These are phyloP conservation scores for Blastobasis lacticolella DNA, from an alignment of 2,888 invertebrate genomes.

Conservation along the genomic window DNA sequence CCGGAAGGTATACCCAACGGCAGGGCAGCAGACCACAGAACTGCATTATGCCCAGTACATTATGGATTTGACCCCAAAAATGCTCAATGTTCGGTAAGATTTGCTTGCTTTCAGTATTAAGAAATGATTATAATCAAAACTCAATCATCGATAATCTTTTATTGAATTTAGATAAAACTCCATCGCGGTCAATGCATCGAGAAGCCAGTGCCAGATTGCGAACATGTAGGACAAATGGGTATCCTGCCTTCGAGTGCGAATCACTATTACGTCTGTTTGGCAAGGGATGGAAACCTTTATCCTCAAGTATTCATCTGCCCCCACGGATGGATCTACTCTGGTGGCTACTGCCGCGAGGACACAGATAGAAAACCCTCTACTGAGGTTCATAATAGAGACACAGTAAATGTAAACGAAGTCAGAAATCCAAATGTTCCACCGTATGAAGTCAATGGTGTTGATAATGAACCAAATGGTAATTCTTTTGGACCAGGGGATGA, in stretches of 20 bases:
- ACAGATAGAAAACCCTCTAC: too few species aligned
- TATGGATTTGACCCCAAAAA: conserved; percentile 54
- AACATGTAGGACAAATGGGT: conserved; percentile 42
- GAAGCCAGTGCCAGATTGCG: conserved; percentile 46
- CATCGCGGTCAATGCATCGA: conserved; percentile 46
- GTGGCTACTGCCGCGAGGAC: conserved; percentile 47
- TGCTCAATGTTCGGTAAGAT: conserved; percentile 60
- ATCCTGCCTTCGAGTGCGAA: conserved; percentile 41
- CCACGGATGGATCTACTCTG: conserved; percentile 57
- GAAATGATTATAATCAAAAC: not conserved
- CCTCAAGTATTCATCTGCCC: conserved; percentile 65
- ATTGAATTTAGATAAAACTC: conserved; percentile 40
- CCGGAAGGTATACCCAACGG: conserved; percentile 48
- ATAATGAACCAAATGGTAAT: not conserved
- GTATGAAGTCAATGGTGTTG: too few species aligned
- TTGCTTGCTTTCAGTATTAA: not conserved
- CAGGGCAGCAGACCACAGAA: conserved; percentile 51
- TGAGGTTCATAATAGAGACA: too few species aligned
- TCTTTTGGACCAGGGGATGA: too few species aligned
- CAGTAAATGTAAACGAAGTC: too few species aligned
- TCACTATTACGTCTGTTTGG: conserved; percentile 59
- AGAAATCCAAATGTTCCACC: too few species aligned
- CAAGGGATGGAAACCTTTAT: conserved; percentile 30
- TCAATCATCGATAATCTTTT: not conserved
- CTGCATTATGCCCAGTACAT: conserved; percentile 54